Percentiles rank a stretch among this genome's conserved stretches.
phyloP scores from a whole-genome alignment of 2,888 invertebrate genomes.

The Lochmaea crataegi region DNA sequence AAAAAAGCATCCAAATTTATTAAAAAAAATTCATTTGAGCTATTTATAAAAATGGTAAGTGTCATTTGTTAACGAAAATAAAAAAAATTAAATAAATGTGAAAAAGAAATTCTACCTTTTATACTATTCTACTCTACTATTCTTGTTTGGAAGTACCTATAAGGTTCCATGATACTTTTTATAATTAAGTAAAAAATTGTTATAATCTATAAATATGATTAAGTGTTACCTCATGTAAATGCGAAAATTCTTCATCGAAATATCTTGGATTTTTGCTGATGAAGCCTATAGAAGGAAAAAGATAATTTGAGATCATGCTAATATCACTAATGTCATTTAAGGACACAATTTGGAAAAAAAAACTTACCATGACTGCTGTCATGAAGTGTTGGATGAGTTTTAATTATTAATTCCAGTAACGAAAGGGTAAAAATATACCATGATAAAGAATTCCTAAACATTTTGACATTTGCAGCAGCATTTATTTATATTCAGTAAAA shows the following conservation, averaged over 20 bases:
- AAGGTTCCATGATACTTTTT: neutral
- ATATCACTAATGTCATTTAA: constrained; percentile 43
- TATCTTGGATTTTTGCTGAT: constrained; percentile 78
- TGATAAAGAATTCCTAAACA: constrained; percentile 67
- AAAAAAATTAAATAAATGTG: neutral
- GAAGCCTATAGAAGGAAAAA: constrained; percentile 70
- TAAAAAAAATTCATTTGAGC: neutral
- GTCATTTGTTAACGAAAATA: neutral
- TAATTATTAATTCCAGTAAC: constrained; percentile 75
- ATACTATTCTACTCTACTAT: neutral
- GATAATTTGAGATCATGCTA: constrained; percentile 39
- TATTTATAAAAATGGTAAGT: neutral
- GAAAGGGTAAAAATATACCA: constrained; percentile 76
- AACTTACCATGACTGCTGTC: constrained; percentile 80
- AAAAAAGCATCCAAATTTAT: neutral
- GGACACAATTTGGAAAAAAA: constrained; percentile 43
- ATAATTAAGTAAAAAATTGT: constrained; percentile 12
- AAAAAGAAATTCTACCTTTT: neutral
- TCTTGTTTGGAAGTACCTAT: neutral
- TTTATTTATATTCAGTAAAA: constrained; percentile 50
- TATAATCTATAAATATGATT: neutral
- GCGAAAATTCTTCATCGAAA: constrained; percentile 73
- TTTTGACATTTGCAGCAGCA: constrained; percentile 61
- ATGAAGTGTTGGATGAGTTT: constrained; percentile 77
- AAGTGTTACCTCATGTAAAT: constrained; percentile 67